Percentiles rank a stretch among this genome's conserved stretches.
Conservation (phyloP, 2,113 vertebrate genomes). For the Pogonocichla stellata region DNA sequence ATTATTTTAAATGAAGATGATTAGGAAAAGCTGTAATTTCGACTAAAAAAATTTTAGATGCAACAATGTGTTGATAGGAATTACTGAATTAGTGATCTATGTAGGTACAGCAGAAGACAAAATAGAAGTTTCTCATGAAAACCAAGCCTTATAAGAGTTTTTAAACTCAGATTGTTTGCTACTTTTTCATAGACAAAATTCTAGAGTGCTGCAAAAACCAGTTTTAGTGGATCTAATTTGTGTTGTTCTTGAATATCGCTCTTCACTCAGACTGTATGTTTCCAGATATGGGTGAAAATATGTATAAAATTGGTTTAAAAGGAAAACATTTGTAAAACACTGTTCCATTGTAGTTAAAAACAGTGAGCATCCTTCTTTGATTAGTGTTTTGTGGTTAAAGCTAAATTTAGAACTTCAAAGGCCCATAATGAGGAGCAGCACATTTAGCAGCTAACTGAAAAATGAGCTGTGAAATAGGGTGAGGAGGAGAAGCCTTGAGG, state of each 20-base stretch:
- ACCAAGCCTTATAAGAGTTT: neutral
- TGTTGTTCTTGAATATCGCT: neutral
- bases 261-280: neutral
- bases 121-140: neutral
- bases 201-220: neutral
- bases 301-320: neutral
- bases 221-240: neutral
- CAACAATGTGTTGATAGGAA: neutral
- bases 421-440: slow-evolving; percentile 46
- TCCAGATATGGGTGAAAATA: neutral
- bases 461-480: slow-evolving; percentile 65
- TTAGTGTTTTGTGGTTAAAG: slow-evolving; percentile 52
- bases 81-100: neutral
- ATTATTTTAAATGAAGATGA: neutral
- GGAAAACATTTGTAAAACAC: slow-evolving; percentile 13
- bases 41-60: neutral
- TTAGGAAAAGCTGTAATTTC: neutral
- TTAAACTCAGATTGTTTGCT: neutral
- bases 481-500: slow-evolving; percentile 49
- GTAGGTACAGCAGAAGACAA: neutral
- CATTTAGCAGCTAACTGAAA: slow-evolving; percentile 56
- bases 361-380: slow-evolving; percentile 19
- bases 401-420: slow-evolving; percentile 68
- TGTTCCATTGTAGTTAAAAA: slow-evolving; percentile 3
- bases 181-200: neutral